Conservation (phyloP, 2,797 vertebrate genomes). For the Gymnoscopelus braueri region DNA sequence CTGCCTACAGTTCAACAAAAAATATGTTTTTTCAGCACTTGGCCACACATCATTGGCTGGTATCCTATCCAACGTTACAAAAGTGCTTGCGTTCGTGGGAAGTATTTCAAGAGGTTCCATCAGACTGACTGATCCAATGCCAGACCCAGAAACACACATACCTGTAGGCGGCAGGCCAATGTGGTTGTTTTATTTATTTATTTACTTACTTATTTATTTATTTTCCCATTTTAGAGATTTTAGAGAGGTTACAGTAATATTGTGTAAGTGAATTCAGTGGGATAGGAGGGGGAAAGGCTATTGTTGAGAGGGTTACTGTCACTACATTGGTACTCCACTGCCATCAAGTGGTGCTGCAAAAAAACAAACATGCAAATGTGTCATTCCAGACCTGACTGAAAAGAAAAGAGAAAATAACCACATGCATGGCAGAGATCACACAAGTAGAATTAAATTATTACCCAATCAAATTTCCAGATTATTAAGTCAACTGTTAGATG, state of each 20-base stretch:
- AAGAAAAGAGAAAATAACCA: too few species aligned
- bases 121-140: conserved; percentile 46
- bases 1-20: too few species aligned
- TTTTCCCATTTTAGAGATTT: background rate
- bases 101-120: conserved; percentile 51
- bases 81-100: conserved; percentile 62
- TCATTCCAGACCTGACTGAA: too few species aligned
- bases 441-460: background rate
- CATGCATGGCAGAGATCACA: background rate
- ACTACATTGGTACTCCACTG: conserved; percentile 57
- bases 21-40: conserved; percentile 51
- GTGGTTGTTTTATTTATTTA: conserved; percentile 29
- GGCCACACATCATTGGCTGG: conserved; percentile 52
- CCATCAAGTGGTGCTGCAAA: conserved; percentile 65
- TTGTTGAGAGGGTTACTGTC: background rate
- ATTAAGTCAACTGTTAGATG: background rate
- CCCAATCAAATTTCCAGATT: background rate
- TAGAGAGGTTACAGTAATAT: conserved; percentile 34
- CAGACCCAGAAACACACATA: conserved; percentile 51
- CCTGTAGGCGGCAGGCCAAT: conserved; percentile 54
- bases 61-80: conserved; percentile 64
- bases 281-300: conserved; percentile 33
- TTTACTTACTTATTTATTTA: background rate
- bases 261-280: conserved; percentile 33
- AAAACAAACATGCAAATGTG: conserved; percentile 16